phyloP scores from a whole-genome alignment of 23 tunicate genomes.

The Halocynthia aurantium region DNA sequence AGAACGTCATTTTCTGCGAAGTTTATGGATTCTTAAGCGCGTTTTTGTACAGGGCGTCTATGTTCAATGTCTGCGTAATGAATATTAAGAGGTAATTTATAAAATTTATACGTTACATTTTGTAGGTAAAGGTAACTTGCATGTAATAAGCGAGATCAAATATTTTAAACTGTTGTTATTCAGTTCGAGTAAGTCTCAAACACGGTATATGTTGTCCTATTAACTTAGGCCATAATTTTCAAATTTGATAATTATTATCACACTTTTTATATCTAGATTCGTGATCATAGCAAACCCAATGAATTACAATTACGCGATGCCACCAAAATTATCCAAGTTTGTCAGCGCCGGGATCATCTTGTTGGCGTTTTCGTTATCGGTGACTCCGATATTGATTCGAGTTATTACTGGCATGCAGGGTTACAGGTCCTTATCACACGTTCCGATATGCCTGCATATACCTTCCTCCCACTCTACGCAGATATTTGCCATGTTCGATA shows the following conservation, averaged over 20 bases:
- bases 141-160: no score
- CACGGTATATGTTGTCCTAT: no score
- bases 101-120: background rate
- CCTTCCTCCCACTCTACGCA: background rate
- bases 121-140: no score
- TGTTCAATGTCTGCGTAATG: slow-evolving; percentile 21
- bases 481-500: slow-evolving; percentile 3
- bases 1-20: background rate
- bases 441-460: slow-evolving; percentile 1
- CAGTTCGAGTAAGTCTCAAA: no score
- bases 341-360: background rate
- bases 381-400: slow-evolving; percentile 2
- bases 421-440: slow-evolving; percentile 11
- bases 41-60: slow-evolving; percentile 10
- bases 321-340: background rate
- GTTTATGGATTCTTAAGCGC: slow-evolving; percentile 6
- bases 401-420: background rate
- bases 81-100: slow-evolving; percentile 13
- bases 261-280: background rate
- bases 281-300: slow-evolving; percentile 7
- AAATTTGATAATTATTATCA: background rate
- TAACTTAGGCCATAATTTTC: background rate
- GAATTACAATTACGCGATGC: background rate
- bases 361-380: background rate
- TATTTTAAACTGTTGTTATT: no score